Evolutionary conservation across 2,113 vertebrate genomes (phyloP).

Genomic region (Lepus americanus): DNA sequence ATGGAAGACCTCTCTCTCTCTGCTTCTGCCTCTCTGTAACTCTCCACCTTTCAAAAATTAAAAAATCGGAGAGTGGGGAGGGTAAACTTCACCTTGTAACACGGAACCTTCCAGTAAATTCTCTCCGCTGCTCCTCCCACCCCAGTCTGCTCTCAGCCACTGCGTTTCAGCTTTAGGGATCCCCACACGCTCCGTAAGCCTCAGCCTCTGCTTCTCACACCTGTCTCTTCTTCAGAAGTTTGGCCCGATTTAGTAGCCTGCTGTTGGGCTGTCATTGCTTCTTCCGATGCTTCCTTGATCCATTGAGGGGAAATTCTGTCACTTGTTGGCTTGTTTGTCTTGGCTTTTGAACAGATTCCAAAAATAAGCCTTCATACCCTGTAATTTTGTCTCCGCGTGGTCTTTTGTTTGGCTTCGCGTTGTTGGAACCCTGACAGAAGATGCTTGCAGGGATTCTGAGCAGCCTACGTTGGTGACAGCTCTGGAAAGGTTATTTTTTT

Average conservation of each 20-base stretch:
- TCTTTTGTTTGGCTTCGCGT: slow-evolving; percentile 70
- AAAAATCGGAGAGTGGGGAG: too few relatives aligned
- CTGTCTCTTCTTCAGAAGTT: neutral
- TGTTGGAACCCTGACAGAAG: slow-evolving; percentile 54
- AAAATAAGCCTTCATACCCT: slow-evolving; percentile 64
- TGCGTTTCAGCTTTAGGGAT: neutral
- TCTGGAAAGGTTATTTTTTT: slow-evolving; percentile 41
- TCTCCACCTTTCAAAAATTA: too few relatives aligned
- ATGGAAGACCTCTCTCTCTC: too few relatives aligned
- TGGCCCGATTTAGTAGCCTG: neutral
- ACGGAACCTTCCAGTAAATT: neutral
- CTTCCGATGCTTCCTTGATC: slow-evolving; percentile 46
- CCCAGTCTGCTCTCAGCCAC: neutral
- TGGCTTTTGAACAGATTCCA: slow-evolving; percentile 69
- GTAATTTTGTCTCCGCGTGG: slow-evolving; percentile 69
- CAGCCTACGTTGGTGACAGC: slow-evolving; percentile 27
- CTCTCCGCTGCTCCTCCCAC: neutral
- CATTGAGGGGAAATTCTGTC: slow-evolving; percentile 4
- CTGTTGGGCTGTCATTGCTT: neutral
- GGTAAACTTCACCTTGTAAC: neutral
- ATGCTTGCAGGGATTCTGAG: slow-evolving; percentile 29
- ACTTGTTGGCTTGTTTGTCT: slow-evolving; percentile 59
- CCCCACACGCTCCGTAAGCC: neutral
- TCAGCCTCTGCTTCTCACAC: neutral
- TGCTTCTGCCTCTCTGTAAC: too few relatives aligned